These are phyloP conservation scores for Heliconius congener DNA, from an alignment of 1,140 invertebrate species.

Conservation along the genomic window DNA sequence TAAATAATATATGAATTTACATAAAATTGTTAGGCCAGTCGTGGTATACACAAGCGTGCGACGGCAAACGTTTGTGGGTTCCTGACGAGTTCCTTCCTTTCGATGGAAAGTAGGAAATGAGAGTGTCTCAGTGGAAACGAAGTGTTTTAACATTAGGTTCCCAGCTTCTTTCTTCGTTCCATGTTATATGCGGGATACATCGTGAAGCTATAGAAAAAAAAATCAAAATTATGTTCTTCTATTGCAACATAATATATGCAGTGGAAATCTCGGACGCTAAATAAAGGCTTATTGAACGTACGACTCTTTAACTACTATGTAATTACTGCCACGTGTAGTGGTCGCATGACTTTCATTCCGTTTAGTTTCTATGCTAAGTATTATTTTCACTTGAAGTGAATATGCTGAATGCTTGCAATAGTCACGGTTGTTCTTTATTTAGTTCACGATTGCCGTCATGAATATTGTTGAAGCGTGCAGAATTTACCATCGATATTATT, in stretches of 20 bases:
- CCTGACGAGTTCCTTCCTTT: no score
- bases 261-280: not conserved
- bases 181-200: no score
- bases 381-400: slow-evolving; percentile 3
- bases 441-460: not conserved
- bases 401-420: not conserved
- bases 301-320: not conserved
- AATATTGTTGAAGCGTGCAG: not conserved
- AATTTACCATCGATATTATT: not conserved
- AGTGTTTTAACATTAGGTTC: no score
- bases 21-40: no score
- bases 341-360: not conserved
- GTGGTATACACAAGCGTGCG: no score
- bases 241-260: not conserved
- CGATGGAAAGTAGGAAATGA: no score
- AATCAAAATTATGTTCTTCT: not conserved
- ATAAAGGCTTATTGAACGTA: slow-evolving; percentile 7
- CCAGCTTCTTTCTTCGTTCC: no score
- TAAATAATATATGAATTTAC: no score
- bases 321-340: not conserved
- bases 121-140: no score
- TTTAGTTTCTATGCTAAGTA: slow-evolving; percentile 4
- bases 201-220: not conserved
- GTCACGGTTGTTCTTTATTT: slow-evolving; percentile 4
- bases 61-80: no score